Evolutionary conservation across 2,797 vertebrate species (phyloP).

Genomic region (Gadopsis marmoratus): DNA sequence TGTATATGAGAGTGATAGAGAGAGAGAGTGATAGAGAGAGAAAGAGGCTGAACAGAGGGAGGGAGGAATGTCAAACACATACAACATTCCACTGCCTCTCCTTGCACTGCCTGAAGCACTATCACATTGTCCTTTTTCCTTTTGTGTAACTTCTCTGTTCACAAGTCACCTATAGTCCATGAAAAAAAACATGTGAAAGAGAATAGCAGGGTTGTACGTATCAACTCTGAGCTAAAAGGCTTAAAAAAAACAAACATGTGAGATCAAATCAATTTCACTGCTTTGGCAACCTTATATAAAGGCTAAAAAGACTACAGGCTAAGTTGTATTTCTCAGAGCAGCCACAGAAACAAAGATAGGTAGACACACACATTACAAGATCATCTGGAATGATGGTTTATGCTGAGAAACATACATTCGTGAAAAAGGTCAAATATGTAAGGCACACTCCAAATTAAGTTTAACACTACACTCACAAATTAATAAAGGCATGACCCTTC

Average conservation of each 20-base stretch:
- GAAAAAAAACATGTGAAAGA: conserved; percentile 58
- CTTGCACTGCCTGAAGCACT: conserved; percentile 83
- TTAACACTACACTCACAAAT: background rate
- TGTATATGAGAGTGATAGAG: conserved; percentile 18
- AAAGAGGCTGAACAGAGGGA: conserved; percentile 51
- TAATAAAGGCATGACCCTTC: background rate
- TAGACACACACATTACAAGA: background rate
- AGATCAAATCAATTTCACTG: conserved; percentile 26
- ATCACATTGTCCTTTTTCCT: conserved; percentile 79
- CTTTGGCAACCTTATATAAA: conserved; percentile 12
- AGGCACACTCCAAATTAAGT: background rate
- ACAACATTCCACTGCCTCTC: conserved; percentile 87
- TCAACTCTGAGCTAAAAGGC: conserved; percentile 19
- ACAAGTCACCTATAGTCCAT: conserved; percentile 66
- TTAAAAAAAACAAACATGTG: conserved; percentile 1
- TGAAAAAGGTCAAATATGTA: background rate
- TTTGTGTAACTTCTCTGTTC: conserved; percentile 74
- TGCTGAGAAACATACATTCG: background rate
- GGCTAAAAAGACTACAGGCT: background rate
- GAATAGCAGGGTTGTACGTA: conserved; percentile 29
- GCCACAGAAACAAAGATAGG: background rate
- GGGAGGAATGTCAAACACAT: conserved; percentile 88
- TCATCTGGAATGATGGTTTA: background rate
- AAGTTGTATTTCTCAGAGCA: background rate
- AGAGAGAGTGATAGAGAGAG: conserved; percentile 21